Evolutionary conservation across 35 echinoderm and acorn worm species (phyloP), one percentile per base, ranked within the genome.

Genomic region (Apostichopus californicus): DNA sequence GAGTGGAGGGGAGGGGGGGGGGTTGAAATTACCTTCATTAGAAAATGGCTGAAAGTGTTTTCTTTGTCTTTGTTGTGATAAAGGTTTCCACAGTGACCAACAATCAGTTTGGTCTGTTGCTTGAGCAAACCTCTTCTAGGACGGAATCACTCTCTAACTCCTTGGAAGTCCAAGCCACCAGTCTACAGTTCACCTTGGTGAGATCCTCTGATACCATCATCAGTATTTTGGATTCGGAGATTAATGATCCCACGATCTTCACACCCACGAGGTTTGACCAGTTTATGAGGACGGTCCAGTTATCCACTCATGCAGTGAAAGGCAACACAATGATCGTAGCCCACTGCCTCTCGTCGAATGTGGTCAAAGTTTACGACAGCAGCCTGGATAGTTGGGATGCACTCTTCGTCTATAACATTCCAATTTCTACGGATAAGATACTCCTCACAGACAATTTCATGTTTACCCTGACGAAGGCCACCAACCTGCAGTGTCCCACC

Each of bases 391-490:
- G 56, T 79, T 91, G 89, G 89, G 5, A 56, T 15, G 15, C 89
- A 5, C 5, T 91, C 5, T 91, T 58, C 22, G 73, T 91, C 12
- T 79, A 91, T 21, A 79, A 59, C 73, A 91, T 91, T 52, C 89
- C 89, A 21, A 91, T 91, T 54, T 91, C 89, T 78, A 78, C 89
- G 1, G 89, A 91, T 21, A 77, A 34, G 46, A 73, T 91, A 54
- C 89, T 91, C 14, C 55, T 91, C 18, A 91, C 89, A 8, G 89
- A 91, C 59, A 53, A 79, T 79, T 78, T 91, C 89, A 91, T 91
- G 26, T 91, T 91, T 68, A 77, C 56, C 54, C 13, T 91, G 73
- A 61, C 89, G 5, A 91, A 28, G 59, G 73, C 9, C 72, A 61
- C 13, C 53, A 79, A 79, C 46, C 53, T 34, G 54, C 34, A 91